Evolutionary conservation across 2,888 invertebrate species (phyloP).

Genomic region (Synanthedon myopaeformis): DNA sequence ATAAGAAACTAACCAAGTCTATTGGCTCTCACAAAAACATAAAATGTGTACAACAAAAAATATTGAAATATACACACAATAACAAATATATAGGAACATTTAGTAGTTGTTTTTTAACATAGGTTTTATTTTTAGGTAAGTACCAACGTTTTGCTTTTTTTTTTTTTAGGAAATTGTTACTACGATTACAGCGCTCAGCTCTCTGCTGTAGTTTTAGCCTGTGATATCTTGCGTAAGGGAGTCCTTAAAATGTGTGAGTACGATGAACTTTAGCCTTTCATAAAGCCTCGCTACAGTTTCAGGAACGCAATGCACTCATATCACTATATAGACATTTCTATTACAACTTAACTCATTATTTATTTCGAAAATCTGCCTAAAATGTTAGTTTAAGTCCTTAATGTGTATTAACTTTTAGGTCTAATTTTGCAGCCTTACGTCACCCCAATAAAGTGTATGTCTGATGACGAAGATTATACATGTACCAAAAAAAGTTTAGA

Average conservation of each 20-base stretch:
- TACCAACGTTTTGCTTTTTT: background rate
- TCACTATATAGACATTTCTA: too few relatives aligned
- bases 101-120: too few relatives aligned
- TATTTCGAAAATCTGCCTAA: too few relatives aligned
- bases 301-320: too few relatives aligned
- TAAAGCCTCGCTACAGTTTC: too few relatives aligned
- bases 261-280: background rate
- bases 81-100: too few relatives aligned
- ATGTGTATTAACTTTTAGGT: slow-evolving; percentile 50
- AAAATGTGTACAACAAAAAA: too few relatives aligned
- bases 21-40: too few relatives aligned
- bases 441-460: slow-evolving; percentile 38
- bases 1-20: too few relatives aligned
- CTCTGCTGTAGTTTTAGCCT: slow-evolving; percentile 48
- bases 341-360: too few relatives aligned
- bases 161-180: slow-evolving; percentile 51
- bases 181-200: slow-evolving; percentile 54
- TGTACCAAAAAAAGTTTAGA: slow-evolving; percentile 19
- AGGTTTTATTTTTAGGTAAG: too few relatives aligned
- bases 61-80: too few relatives aligned
- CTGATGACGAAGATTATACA: slow-evolving; percentile 13
- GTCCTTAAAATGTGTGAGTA: slow-evolving; percentile 51
- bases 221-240: slow-evolving; percentile 50
- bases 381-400: background rate
- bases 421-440: slow-evolving; percentile 64